A percentile compares a stretch with the other conserved stretches of the same genome.
phyloP scores from a whole-genome alignment of 2,888 invertebrate species.

The Myopa testacea region DNA sequence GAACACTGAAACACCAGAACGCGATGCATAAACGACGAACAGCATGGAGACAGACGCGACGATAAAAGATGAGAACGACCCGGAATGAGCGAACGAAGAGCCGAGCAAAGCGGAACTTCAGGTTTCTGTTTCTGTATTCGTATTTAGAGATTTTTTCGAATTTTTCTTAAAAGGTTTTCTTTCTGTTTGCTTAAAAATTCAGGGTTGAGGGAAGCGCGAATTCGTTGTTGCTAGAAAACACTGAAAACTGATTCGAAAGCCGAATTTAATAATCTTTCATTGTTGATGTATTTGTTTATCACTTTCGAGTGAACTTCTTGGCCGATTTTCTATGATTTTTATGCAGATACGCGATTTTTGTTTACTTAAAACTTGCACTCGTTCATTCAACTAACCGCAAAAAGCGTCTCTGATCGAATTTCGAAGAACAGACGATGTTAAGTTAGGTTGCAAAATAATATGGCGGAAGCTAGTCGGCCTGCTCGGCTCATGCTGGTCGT shows the following conservation, averaged over 20 bases:
- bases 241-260: no score
- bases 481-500: constrained; percentile 49
- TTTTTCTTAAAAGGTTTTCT: constrained; percentile 21
- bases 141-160: constrained; percentile 39
- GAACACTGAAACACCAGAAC: constrained; percentile 2
- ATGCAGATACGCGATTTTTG: background rate
- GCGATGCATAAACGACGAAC: background rate
- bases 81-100: constrained; percentile 31
- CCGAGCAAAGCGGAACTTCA: constrained; percentile 62
- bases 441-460: constrained; percentile 57
- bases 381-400: background rate
- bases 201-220: constrained; percentile 58
- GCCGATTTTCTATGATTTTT: constrained; percentile 1
- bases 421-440: background rate
- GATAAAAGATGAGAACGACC: constrained; percentile 28
- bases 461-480: constrained; percentile 58
- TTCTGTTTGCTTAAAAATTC: constrained; percentile 43
- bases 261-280: background rate
- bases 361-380: background rate
- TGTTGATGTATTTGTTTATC: constrained; percentile 38
- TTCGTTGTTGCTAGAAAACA: constrained; percentile 41
- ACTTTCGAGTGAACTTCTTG: background rate
- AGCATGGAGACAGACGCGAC: constrained; percentile 20
- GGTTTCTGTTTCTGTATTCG: constrained; percentile 50
- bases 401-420: background rate